A percentile compares a stretch with the other conserved stretches of the same genome.
These are phyloP conservation scores for Protobothrops flavoviridis DNA, from an alignment of 2,113 vertebrate genomes.

Conservation along the genomic window DNA sequence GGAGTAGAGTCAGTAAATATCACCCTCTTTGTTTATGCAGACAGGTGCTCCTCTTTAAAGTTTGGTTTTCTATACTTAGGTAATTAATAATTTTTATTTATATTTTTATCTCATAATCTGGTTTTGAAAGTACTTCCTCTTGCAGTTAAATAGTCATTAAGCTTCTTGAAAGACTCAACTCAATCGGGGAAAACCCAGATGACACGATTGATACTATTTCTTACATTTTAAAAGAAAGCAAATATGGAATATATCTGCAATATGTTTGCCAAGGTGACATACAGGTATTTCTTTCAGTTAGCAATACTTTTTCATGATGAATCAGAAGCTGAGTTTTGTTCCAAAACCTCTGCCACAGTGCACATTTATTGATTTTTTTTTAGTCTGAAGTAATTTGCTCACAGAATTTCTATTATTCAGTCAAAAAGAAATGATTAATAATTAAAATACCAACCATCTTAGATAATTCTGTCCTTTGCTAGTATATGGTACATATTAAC, in stretches of 20 bases:
- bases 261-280: not conserved
- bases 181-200: not conserved
- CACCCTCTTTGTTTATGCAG: not conserved
- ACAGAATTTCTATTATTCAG: not conserved
- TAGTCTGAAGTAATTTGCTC: not conserved
- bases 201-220: not conserved
- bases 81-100: not conserved
- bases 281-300: not conserved
- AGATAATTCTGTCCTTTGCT: not conserved
- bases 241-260: not conserved
- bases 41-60: not conserved
- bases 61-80: not conserved
- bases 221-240: not conserved
- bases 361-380: not conserved
- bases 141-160: not conserved
- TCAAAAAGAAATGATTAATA: not conserved
- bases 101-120: not conserved
- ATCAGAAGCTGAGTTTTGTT: not conserved
- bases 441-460: not conserved
- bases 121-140: not conserved
- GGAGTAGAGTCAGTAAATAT: not conserved
- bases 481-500: not conserved
- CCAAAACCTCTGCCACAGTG: not conserved
- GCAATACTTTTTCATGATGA: not conserved
- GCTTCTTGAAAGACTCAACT: not conserved